Percentiles rank a stretch among this genome's conserved stretches.
These are phyloP conservation scores for Eumerus sabulonum DNA, from an alignment of 2,888 invertebrate species.

Conservation along the genomic window DNA sequence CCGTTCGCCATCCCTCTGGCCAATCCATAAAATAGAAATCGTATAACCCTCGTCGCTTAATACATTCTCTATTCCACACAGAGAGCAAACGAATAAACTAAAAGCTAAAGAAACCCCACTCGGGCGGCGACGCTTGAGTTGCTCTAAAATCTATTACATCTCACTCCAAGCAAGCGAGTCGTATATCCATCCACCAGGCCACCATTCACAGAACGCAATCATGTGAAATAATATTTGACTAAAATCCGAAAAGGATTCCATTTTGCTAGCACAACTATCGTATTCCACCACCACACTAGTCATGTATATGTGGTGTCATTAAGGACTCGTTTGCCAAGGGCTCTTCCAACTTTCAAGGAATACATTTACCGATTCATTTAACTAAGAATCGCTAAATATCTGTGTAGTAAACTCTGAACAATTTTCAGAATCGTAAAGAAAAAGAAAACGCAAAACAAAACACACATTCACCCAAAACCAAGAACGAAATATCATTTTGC, in stretches of 20 bases:
- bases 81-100: constrained; percentile 8
- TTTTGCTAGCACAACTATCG: neutral
- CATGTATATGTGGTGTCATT: constrained; percentile 48
- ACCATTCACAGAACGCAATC: constrained; percentile 55
- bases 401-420: constrained; percentile 34
- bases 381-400: constrained; percentile 63
- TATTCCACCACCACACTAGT: constrained; percentile 20
- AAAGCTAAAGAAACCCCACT: constrained; percentile 7
- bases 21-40: no score
- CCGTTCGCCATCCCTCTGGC: no score
- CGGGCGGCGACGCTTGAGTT: neutral
- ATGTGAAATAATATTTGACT: constrained; percentile 58
- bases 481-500: constrained; percentile 22
- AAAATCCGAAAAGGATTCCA: constrained; percentile 21
- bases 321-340: constrained; percentile 38
- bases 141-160: constrained; percentile 24
- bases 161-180: neutral
- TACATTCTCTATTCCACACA: neutral
- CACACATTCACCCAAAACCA: constrained; percentile 2
- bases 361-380: constrained; percentile 64
- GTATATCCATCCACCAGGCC: neutral
- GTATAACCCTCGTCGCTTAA: neutral
- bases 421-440: constrained; percentile 26
- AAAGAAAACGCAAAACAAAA: no score
- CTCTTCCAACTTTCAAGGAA: constrained; percentile 9